These are phyloP conservation scores for Cataglyphis hispanica DNA, from an alignment of 1,140 invertebrate genomes.

Conservation along the genomic window DNA sequence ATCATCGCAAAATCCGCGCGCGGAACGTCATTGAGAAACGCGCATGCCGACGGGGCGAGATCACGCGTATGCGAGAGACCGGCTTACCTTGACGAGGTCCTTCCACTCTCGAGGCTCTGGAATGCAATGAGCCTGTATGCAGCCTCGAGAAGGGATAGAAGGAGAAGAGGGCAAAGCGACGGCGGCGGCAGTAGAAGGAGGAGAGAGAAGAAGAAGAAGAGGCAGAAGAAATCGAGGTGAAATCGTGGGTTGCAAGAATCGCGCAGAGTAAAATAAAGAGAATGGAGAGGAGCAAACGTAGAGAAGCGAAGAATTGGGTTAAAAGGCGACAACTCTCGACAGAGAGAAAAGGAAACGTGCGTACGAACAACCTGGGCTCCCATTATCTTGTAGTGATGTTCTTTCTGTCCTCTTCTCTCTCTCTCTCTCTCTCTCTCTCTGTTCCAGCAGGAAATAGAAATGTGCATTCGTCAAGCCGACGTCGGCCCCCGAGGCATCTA, in stretches of 20 bases:
- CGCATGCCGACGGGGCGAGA: constrained; percentile 68
- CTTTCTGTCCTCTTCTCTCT: not conserved
- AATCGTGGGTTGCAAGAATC: constrained; percentile 45
- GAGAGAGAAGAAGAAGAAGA: constrained; percentile 40
- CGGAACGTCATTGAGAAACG: constrained; percentile 74
- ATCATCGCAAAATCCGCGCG: constrained; percentile 52
- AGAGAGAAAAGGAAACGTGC: constrained; percentile 3
- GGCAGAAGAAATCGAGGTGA: constrained; percentile 55
- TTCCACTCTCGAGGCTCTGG: constrained; percentile 82
- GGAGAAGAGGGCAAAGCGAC: constrained; percentile 46
- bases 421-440: not conserved
- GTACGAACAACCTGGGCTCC: constrained; percentile 56
- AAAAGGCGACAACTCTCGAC: constrained; percentile 46
- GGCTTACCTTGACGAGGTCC: constrained; percentile 86
- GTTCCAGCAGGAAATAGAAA: constrained; percentile 45
- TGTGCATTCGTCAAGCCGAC: constrained; percentile 11
- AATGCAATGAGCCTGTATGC: constrained; percentile 77
- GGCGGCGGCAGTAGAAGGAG: not conserved
- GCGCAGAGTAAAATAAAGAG: constrained; percentile 14
- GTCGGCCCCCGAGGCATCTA: constrained; percentile 31
- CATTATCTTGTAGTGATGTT: constrained; percentile 5
- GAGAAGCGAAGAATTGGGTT: constrained; percentile 67
- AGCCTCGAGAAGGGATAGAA: constrained; percentile 65
- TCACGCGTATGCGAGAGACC: constrained; percentile 75
- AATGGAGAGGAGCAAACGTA: constrained; percentile 9